These are phyloP conservation scores for Harpegnathos saltator DNA, from an alignment of 1,140 invertebrate genomes.

Conservation along the genomic window DNA sequence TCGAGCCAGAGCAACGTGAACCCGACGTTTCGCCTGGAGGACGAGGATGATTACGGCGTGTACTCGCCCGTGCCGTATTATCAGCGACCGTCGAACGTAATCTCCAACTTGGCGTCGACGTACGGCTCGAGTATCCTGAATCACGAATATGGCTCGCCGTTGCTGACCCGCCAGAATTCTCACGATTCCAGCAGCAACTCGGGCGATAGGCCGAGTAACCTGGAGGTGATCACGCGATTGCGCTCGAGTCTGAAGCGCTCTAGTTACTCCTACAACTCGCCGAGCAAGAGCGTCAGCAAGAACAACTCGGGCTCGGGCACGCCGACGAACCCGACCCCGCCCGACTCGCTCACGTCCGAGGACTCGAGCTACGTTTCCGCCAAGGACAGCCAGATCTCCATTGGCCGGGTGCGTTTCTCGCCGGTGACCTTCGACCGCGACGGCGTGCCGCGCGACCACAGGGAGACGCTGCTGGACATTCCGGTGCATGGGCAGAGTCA, in stretches of 20 bases:
- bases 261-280: conserved; percentile 86
- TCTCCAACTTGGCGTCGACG: conserved; percentile 67
- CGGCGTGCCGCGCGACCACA: conserved; percentile 71
- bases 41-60: conserved; percentile 87
- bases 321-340: conserved; percentile 94
- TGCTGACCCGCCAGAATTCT: conserved; percentile 87
- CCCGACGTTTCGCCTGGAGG: conserved; percentile 89
- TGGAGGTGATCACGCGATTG: conserved; percentile 89
- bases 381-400: conserved; percentile 89
- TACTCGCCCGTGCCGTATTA: conserved; percentile 83
- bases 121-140: conserved; percentile 76
- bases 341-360: conserved; percentile 93
- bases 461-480: conserved; percentile 87
- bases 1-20: conserved; percentile 87
- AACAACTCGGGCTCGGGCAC: conserved; percentile 90
- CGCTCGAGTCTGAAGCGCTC: conserved; percentile 92
- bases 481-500: conserved; percentile 89
- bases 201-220: conserved; percentile 90
- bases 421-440: conserved; percentile 88
- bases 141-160: conserved; percentile 84
- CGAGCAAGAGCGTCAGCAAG: conserved; percentile 87
- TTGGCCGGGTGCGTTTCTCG: conserved; percentile 92
- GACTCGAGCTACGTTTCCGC: conserved; percentile 94
- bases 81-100: conserved; percentile 74
- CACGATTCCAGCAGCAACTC: conserved; percentile 84